Conservation (phyloP, 2,888 invertebrate species). For the Ceriagrion tenellum region DNA sequence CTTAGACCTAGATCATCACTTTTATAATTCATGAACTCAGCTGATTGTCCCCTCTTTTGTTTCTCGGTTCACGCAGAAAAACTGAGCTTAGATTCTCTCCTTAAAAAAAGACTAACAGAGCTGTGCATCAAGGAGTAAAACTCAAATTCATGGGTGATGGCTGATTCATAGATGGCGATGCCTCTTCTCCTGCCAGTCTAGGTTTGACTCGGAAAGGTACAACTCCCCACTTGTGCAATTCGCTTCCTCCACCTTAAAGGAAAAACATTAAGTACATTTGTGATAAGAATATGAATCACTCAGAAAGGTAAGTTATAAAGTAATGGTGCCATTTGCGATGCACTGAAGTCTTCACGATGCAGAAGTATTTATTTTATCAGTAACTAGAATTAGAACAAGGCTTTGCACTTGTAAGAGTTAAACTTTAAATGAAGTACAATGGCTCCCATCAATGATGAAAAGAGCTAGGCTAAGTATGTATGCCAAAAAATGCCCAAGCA, state of each 20-base stretch:
- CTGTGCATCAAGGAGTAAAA: background rate
- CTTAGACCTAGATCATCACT: background rate
- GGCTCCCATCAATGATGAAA: no score
- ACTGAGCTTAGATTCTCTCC: background rate
- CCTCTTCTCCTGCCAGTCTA: conserved; percentile 56
- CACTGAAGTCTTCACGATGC: no score
- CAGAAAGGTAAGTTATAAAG: background rate
- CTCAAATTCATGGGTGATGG: conserved; percentile 46
- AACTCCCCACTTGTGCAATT: conserved; percentile 37
- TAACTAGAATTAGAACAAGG: no score
- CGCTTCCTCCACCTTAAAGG: conserved; percentile 54
- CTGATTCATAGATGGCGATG: conserved; percentile 5
- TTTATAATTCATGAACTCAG: no score
- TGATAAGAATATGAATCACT: background rate
- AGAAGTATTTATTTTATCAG: no score
- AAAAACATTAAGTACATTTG: background rate
- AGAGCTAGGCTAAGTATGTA: no score
- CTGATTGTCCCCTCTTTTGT: background rate
- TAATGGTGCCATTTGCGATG: no score
- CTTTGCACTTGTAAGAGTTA: no score
- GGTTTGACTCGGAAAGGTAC: conserved; percentile 49
- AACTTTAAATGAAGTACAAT: no score
- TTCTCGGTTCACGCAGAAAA: background rate
- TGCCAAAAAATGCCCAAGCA: no score
- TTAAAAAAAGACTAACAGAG: background rate